These are phyloP conservation scores for Aphelocoma californica DNA, from an alignment of 2,797 vertebrate genomes.

Conservation along the genomic window DNA sequence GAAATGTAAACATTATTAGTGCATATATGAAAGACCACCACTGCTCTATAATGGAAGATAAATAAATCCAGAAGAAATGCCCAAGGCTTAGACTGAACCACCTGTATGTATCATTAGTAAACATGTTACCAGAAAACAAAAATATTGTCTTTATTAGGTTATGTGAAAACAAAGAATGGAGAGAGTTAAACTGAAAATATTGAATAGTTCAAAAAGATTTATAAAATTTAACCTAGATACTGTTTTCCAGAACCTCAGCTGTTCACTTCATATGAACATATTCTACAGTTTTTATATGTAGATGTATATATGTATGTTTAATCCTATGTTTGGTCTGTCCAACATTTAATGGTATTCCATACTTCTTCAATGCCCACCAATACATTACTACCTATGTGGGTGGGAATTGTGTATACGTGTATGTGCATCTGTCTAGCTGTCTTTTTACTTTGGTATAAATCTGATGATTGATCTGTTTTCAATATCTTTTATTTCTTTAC, in stretches of 20 bases:
- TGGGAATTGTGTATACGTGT: background rate
- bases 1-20: constrained; percentile 80
- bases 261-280: background rate
- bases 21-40: constrained; percentile 74
- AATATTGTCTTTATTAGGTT: constrained; percentile 38
- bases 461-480: background rate
- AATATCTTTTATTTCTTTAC: background rate
- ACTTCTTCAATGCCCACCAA: background rate
- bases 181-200: background rate
- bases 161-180: background rate
- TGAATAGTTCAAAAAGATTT: background rate
- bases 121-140: background rate
- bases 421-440: background rate
- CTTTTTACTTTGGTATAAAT: background rate
- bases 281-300: background rate
- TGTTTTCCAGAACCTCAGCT: background rate
- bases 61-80: constrained; percentile 74
- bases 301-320: background rate
- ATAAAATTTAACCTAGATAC: background rate
- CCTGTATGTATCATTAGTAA: background rate
- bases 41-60: constrained; percentile 70
- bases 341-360: background rate
- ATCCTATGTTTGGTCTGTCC: background rate
- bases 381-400: background rate
- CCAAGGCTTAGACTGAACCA: constrained; percentile 38